These are phyloP conservation scores for Periparus ater DNA, from an alignment of 2,797 vertebrate genomes.

Conservation along the genomic window DNA sequence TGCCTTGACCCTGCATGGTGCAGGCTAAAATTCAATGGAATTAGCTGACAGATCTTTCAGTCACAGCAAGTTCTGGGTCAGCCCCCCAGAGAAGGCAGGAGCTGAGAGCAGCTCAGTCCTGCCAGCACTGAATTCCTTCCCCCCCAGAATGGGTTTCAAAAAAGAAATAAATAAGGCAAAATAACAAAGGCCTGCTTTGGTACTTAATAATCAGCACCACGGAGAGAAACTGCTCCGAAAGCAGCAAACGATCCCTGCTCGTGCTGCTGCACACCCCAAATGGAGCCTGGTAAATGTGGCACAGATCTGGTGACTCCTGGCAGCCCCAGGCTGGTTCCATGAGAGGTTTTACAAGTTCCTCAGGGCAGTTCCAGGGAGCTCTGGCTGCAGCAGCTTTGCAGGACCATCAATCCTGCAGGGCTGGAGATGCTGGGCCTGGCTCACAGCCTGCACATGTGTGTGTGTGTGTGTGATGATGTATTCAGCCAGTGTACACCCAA, in stretches of 20 bases:
- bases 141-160: not conserved
- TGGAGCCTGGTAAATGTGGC: rapidly evolving
- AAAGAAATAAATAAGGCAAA: not conserved
- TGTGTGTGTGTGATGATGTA: not conserved
- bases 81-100: not conserved
- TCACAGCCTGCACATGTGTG: not conserved
- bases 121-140: not conserved
- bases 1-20: not conserved
- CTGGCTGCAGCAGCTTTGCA: not conserved
- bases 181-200: not conserved
- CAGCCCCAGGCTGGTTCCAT: rapidly evolving
- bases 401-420: not conserved
- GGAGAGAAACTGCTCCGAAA: not conserved
- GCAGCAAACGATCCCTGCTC: not conserved
- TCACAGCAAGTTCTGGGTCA: not conserved
- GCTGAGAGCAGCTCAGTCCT: not conserved
- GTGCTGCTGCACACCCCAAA: not conserved
- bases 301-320: not conserved
- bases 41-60: not conserved
- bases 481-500: not conserved
- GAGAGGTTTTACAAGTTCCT: rapidly evolving
- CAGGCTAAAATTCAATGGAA: not conserved
- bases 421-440: not conserved
- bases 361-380: not conserved
- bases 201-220: not conserved